A percentile compares a stretch with the other conserved stretches of the same genome.
Conservation (phyloP, 2,888 invertebrate species). For the Eristalis arbustorum region DNA sequence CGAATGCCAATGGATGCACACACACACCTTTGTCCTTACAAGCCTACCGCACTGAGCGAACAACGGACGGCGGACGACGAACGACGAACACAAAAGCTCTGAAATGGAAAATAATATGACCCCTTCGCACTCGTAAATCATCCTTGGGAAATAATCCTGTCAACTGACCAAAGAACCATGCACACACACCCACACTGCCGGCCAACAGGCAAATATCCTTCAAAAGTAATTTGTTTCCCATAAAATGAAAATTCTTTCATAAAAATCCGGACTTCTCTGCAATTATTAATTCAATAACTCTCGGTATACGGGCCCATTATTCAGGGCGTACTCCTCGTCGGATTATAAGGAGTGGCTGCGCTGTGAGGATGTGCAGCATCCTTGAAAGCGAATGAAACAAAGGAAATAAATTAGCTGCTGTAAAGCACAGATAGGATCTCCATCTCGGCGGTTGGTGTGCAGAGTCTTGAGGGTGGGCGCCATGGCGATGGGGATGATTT, state of each 20-base stretch:
- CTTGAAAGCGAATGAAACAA: constrained; percentile 34
- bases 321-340: neutral
- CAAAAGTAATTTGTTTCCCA: constrained; percentile 25
- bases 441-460: neutral
- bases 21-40: neutral
- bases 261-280: constrained; percentile 32
- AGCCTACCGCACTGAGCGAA: neutral
- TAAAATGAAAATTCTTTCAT: constrained; percentile 40
- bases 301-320: constrained; percentile 19
- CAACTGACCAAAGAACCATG: constrained; percentile 2
- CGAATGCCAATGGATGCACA: neutral
- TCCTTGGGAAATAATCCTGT: constrained; percentile 2
- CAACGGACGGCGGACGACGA: neutral
- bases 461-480: neutral
- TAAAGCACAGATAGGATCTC: constrained; percentile 40
- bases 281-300: constrained; percentile 63
- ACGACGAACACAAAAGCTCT: neutral
- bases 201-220: constrained; percentile 25
- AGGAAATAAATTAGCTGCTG: constrained; percentile 56
- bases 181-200: neutral
- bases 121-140: neutral
- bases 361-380: neutral
- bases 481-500: constrained; percentile 35
- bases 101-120: constrained; percentile 2
- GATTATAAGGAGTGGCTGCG: neutral